phyloP scores from a whole-genome alignment of 2,113 vertebrate species.

The Poecilia latipinna region DNA sequence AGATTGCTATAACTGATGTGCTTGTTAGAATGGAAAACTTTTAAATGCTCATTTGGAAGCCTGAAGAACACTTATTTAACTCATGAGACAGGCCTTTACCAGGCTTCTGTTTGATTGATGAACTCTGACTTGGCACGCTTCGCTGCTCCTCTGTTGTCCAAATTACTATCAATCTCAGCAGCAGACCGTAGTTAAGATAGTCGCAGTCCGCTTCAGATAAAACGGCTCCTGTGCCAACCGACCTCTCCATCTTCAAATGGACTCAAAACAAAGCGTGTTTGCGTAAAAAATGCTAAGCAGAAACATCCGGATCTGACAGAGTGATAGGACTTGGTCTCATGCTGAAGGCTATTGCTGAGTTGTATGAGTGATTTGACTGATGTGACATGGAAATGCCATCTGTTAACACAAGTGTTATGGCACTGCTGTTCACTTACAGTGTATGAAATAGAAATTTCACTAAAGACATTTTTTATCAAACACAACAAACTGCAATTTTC shows the following conservation, averaged over 20 bases:
- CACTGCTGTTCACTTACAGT: background rate
- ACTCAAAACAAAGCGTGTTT: background rate
- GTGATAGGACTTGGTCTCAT: background rate
- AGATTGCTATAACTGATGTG: background rate
- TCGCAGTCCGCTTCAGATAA: conserved; percentile 14
- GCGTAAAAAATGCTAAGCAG: background rate
- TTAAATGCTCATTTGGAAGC: conserved; percentile 33
- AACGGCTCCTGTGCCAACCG: conserved; percentile 10
- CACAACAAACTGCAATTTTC: background rate
- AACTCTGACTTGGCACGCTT: conserved; percentile 26
- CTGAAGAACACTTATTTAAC: conserved; percentile 43
- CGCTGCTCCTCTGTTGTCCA: conserved; percentile 31
- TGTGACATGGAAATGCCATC: conserved; percentile 22
- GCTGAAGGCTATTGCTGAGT: background rate
- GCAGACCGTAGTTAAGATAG: conserved; percentile 25
- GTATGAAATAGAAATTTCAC: background rate
- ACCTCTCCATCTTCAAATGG: background rate
- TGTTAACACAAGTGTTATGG: background rate
- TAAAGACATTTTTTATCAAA: background rate
- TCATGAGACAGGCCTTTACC: conserved; percentile 44
- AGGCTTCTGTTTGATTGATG: conserved; percentile 55
- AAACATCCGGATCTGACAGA: background rate
- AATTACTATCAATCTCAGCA: conserved; percentile 53
- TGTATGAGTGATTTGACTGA: conserved; percentile 5
- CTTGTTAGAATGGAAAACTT: conserved; percentile 20